A percentile compares a stretch with the other conserved stretches of the same genome.
phyloP scores from a whole-genome alignment of 1,140 invertebrate genomes.

The Chlorops oryzae region DNA sequence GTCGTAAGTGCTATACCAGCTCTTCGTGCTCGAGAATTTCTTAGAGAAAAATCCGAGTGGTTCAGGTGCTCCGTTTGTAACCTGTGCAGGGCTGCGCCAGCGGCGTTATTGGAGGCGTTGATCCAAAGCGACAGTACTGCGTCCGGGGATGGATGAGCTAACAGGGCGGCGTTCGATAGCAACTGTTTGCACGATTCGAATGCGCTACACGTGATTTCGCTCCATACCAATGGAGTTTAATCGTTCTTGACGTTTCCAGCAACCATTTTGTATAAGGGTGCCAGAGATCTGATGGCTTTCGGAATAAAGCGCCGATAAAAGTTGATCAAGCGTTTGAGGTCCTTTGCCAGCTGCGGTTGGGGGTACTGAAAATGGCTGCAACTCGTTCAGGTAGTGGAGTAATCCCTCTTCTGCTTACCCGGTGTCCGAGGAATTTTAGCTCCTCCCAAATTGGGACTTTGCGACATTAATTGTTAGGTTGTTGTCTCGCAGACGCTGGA shows the following conservation, averaged over 20 bases:
- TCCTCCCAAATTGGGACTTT: slow-evolving; percentile 26
- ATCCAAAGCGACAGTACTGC: slow-evolving; percentile 76
- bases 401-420: no score
- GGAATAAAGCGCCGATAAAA: slow-evolving; percentile 6
- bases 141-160: slow-evolving; percentile 93
- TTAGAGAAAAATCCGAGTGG: slow-evolving; percentile 32
- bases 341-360: not conserved
- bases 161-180: slow-evolving; percentile 83
- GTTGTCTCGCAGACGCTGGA: slow-evolving; percentile 24
- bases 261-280: not conserved
- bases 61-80: slow-evolving; percentile 16
- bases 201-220: slow-evolving; percentile 12
- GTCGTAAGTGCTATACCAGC: slow-evolving; percentile 39
- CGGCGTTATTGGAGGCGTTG: slow-evolving; percentile 61
- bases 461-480: slow-evolving; percentile 30
- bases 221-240: slow-evolving; percentile 24
- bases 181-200: slow-evolving; percentile 63
- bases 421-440: slow-evolving; percentile 9
- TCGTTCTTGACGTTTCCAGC: slow-evolving; percentile 14
- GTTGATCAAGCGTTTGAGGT: slow-evolving; percentile 6
- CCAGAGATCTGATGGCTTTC: not conserved
- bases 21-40: slow-evolving; percentile 18
- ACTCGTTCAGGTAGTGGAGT: no score
- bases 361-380: not conserved
- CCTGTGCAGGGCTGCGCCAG: slow-evolving; percentile 17